Conservation (phyloP, 2,888 invertebrate genomes). For the Asteroscopus sphinx region DNA sequence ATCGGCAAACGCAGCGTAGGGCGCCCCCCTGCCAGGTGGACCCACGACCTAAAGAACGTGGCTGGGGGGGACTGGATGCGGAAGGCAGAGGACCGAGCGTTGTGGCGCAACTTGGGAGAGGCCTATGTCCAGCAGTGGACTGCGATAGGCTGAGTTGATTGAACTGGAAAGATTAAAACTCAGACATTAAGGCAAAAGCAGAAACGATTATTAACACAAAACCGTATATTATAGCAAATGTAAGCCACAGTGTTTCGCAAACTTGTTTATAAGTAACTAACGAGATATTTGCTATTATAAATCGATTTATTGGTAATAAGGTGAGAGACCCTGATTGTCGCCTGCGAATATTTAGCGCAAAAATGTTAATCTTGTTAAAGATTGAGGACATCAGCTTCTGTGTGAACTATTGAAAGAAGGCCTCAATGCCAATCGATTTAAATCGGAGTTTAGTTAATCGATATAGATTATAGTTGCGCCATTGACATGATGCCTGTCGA, state of each 20-base stretch:
- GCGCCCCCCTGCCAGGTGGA: too few relatives aligned
- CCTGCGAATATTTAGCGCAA: slow-evolving; percentile 16
- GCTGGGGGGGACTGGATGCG: too few relatives aligned
- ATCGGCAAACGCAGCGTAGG: too few relatives aligned
- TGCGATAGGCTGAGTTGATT: too few relatives aligned
- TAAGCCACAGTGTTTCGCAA: slow-evolving; percentile 11
- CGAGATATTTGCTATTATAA: slow-evolving; percentile 27
- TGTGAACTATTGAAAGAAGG: background rate
- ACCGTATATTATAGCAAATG: slow-evolving; percentile 13
- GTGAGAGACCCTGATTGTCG: slow-evolving; percentile 7
- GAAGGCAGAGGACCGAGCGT: too few relatives aligned
- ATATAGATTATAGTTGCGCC: too few relatives aligned
- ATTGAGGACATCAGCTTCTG: background rate
- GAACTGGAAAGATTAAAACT: slow-evolving; percentile 5
- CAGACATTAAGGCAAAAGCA: slow-evolving; percentile 15
- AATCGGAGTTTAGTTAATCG: too few relatives aligned
- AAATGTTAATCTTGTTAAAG: slow-evolving; percentile 5
- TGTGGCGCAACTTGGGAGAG: too few relatives aligned
- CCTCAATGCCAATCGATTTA: too few relatives aligned
- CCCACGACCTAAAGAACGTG: too few relatives aligned
- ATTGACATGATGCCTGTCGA: too few relatives aligned
- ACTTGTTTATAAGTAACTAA: slow-evolving; percentile 25
- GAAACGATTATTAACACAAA: slow-evolving; percentile 12
- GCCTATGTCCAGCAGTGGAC: too few relatives aligned
- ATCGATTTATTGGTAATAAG: slow-evolving; percentile 32